These are phyloP conservation scores for Marcusenius ussheri DNA, from an alignment of 2,113 vertebrate genomes.

Conservation along the genomic window DNA sequence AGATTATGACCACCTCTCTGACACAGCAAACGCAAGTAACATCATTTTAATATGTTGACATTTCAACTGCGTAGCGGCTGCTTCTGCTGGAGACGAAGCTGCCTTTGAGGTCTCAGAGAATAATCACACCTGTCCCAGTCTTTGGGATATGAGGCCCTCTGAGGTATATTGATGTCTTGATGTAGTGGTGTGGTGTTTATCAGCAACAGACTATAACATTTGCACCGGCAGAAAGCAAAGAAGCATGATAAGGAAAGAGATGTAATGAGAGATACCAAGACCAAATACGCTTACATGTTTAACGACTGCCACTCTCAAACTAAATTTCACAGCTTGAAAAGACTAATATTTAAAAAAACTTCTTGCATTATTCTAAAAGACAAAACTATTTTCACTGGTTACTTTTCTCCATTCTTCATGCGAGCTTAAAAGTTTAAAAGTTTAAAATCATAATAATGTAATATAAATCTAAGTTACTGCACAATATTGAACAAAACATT, in stretches of 20 bases:
- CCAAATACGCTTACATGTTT: background rate
- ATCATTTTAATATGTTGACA: conserved; percentile 5
- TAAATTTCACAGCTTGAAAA: background rate
- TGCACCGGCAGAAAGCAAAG: background rate
- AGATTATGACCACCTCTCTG: background rate
- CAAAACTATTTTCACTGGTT: background rate
- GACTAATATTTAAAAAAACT: background rate
- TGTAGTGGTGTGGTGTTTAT: background rate
- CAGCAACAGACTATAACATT: conserved; percentile 10
- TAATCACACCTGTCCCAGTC: background rate
- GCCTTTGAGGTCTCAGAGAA: conserved; percentile 1
- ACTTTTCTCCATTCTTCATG: background rate
- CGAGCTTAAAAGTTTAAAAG: conserved; percentile 12
- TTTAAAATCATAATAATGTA: background rate
- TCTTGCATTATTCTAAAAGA: background rate
- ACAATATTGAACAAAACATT: background rate
- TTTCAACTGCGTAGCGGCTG: background rate
- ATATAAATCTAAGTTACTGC: background rate
- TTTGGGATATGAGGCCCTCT: background rate
- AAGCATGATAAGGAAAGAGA: conserved; percentile 6
- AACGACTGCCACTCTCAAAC: background rate
- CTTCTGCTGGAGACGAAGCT: background rate
- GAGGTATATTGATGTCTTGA: conserved; percentile 6
- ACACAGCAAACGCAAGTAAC: background rate
- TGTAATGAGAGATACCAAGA: background rate